Percentiles rank a stretch among this genome's conserved stretches.
These are phyloP conservation scores for Pangasius sanitwongsei DNA, from an alignment of 2,797 vertebrate species.

Conservation along the genomic window DNA sequence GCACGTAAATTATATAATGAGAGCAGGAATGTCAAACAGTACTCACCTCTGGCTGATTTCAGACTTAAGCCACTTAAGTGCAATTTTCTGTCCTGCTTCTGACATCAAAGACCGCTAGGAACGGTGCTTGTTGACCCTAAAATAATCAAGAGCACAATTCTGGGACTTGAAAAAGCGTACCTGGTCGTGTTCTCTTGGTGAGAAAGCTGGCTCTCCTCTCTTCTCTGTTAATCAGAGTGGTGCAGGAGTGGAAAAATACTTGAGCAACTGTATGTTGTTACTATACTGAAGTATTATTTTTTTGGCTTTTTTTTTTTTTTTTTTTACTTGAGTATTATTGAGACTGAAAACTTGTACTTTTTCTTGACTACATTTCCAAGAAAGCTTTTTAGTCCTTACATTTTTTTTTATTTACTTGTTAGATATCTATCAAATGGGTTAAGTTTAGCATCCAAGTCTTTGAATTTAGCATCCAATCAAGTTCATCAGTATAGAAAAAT, in stretches of 20 bases:
- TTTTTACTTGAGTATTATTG: not conserved
- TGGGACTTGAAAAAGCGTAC: not conserved
- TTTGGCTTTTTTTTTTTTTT: not conserved
- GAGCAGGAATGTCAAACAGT: not conserved
- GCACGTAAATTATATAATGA: not conserved
- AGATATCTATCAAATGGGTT: no score
- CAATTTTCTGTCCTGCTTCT: not conserved
- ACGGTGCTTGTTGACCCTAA: not conserved
- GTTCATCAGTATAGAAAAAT: not conserved
- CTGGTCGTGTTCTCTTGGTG: not conserved
- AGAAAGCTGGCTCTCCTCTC: not conserved
- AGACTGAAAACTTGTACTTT: not conserved
- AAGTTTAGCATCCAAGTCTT: not conserved
- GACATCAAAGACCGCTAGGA: not conserved
- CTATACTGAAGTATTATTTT: no score
- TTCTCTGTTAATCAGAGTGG: not conserved
- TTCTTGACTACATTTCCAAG: not conserved
- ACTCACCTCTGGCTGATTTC: constrained; percentile 14
- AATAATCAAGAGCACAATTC: constrained; percentile 21
- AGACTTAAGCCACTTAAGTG: constrained; percentile 1
- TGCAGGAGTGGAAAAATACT: not conserved
- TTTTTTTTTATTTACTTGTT: not conserved
- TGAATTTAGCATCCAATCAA: not conserved
- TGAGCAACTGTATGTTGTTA: not conserved
- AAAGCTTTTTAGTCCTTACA: not conserved